Evolutionary conservation across 2,797 vertebrate genomes (phyloP), one percentile per base, ranked within the genome.

Genomic region (Urocyon cinereoargenteus): DNA sequence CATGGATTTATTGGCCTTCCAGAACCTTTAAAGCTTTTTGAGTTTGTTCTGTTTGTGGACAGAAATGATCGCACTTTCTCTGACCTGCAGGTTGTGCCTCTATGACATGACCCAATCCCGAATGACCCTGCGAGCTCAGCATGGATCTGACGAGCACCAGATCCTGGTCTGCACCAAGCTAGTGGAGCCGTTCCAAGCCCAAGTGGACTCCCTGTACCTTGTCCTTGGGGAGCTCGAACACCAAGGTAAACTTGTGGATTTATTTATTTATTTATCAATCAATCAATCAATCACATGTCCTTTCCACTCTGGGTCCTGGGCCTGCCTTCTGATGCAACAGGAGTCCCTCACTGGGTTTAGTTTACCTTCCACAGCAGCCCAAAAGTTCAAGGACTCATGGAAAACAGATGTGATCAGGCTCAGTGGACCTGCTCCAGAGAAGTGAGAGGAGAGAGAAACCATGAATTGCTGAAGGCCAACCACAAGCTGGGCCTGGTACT

Each of bases 101-200:
- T 99, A 99, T 0, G 97, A 99, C 77, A 97, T 99, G 75, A 98
- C 98, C 51, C 98, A 92, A 34, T 99, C 99, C 11, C 98, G 98
- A 97, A 99, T 99, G 0, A 31, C 98, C 2, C 98, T 99, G 85
- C 98, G 98, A 1, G 94, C 98, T 19, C 99, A 99, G 89, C 99
- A 98, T 45, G 97, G 98, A 16, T 99, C 99, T 0, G 96, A 97
- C 64, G 98, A 99, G 85, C 98, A 99, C 98, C 98, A 64, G 2
- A 94, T 99, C 85, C 83, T 89, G 0, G 90, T 99, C 10, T 98
- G 99, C 83, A 99, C 99, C 5, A 79, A 91, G 66, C 98, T 99
- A 97, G 99, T 99, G 98, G 99, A 99, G 97, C 99, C 99, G 0
- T 99, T 99, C 97, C 98, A 99, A 95, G 99, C 99, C 51, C 99